Percentiles rank a stretch among this genome's conserved stretches.
Conservation (phyloP, 2,888 invertebrate genomes). For the Eurytoma adleriae region DNA sequence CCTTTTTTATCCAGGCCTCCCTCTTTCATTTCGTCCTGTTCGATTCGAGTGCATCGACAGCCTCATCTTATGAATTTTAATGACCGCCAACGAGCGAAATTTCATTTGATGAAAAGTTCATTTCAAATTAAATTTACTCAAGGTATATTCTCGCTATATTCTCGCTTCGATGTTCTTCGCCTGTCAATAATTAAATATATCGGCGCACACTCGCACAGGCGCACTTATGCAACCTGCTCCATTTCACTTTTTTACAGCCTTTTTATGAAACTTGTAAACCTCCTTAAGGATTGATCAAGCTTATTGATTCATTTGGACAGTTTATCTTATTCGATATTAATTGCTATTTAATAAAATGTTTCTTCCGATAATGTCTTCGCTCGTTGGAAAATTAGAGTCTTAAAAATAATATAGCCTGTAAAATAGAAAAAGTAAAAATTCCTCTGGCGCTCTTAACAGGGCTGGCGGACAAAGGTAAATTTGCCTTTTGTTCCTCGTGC, state of each 20-base stretch:
- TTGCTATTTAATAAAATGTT: no score
- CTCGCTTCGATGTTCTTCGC: background rate
- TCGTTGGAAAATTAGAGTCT: background rate
- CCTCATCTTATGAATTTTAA: conserved; percentile 57
- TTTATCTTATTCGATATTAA: no score
- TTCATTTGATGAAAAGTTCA: conserved; percentile 47
- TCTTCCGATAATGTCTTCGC: no score
- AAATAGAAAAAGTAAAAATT: no score
- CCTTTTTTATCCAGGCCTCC: conserved; percentile 6
- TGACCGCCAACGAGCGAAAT: conserved; percentile 29
- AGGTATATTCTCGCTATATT: conserved; percentile 37
- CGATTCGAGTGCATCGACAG: conserved; percentile 46
- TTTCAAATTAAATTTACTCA: conserved; percentile 55
- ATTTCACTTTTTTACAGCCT: no score
- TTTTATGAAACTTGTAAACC: no score
- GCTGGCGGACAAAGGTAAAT: background rate
- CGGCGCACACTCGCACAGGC: no score
- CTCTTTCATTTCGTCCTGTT: conserved; percentile 17
- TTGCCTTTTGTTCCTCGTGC: conserved; percentile 20
- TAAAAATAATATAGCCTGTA: background rate
- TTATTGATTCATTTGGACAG: no score
- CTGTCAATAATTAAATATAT: conserved; percentile 1
- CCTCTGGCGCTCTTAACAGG: no score
- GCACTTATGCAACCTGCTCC: background rate
- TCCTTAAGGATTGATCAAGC: no score